Conservation (phyloP, 23 tunicate species). For the Corella eumyota region DNA sequence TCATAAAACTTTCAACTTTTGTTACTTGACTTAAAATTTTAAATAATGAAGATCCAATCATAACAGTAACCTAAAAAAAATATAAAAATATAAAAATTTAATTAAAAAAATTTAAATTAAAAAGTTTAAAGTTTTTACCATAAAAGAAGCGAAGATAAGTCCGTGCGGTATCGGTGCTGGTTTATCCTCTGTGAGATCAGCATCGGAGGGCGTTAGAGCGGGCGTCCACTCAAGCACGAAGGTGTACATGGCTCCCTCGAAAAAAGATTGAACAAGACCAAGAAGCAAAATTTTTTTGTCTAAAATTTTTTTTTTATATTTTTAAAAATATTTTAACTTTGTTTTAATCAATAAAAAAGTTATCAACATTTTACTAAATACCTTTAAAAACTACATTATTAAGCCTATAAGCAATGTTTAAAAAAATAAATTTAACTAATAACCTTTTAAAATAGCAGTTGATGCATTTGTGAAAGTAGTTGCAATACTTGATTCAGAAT, state of each 20-base stretch:
- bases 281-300: conserved; percentile 34
- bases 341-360: background rate
- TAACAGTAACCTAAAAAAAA: conserved; percentile 31
- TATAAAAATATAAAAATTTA: background rate
- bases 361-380: background rate
- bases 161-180: conserved; percentile 46
- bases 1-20: conserved; percentile 32
- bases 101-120: too few relatives aligned
- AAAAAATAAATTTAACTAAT: too few relatives aligned
- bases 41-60: conserved; percentile 48
- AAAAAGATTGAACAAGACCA: conserved; percentile 51
- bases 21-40: conserved; percentile 5
- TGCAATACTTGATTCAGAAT: conserved; percentile 9
- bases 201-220: conserved; percentile 19
- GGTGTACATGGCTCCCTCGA: conserved; percentile 74
- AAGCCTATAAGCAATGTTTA: too few relatives aligned
- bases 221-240: conserved; percentile 82
- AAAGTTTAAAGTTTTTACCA: conserved; percentile 40
- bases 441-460: conserved; percentile 10
- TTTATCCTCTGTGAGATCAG: background rate
- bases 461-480: conserved; percentile 11
- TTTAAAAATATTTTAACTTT: background rate
- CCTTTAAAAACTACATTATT: background rate
- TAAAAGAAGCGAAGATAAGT: conserved; percentile 51
- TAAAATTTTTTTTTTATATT: background rate